phyloP scores from a whole-genome alignment of 2,888 invertebrate species.

The Zygogramma bicolorata region DNA sequence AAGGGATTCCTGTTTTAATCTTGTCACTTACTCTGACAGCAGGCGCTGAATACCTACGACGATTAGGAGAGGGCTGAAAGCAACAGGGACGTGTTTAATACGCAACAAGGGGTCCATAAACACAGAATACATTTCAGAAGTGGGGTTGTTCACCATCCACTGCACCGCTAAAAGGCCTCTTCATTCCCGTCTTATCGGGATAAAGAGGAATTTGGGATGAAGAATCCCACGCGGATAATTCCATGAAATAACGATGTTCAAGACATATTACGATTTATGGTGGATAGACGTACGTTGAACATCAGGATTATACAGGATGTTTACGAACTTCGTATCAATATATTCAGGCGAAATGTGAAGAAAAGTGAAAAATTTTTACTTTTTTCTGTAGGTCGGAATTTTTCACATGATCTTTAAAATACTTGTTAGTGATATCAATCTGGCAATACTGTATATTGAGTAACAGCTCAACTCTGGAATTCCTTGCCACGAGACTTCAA shows the following conservation, averaged over 20 bases:
- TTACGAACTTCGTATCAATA: too few species aligned
- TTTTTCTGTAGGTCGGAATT: too few species aligned
- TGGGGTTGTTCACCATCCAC: constrained; percentile 16
- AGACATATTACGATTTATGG: neutral
- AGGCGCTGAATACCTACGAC: constrained; percentile 35
- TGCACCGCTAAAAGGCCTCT: constrained; percentile 19
- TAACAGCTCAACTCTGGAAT: too few species aligned
- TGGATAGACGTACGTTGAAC: too few species aligned
- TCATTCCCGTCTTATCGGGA: neutral
- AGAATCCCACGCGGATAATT: neutral
- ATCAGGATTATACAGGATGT: too few species aligned
- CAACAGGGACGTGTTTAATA: constrained; percentile 36
- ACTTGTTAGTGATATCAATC: too few species aligned
- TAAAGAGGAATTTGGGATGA: neutral
- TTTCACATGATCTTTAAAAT: too few species aligned
- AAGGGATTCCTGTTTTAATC: constrained; percentile 24
- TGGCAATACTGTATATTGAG: too few species aligned
- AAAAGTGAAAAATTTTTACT: too few species aligned
- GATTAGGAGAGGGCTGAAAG: constrained; percentile 35
- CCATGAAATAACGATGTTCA: neutral
- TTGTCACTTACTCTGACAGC: constrained; percentile 33
- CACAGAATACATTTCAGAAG: constrained; percentile 27
- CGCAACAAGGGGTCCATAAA: constrained; percentile 39
- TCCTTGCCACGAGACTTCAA: too few species aligned
- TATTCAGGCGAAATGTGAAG: too few species aligned